Percentiles rank a stretch among this genome's conserved stretches.
Evolutionary conservation across 2,888 invertebrate species (phyloP).

Genomic region (Siphonodentalium dalli): DNA sequence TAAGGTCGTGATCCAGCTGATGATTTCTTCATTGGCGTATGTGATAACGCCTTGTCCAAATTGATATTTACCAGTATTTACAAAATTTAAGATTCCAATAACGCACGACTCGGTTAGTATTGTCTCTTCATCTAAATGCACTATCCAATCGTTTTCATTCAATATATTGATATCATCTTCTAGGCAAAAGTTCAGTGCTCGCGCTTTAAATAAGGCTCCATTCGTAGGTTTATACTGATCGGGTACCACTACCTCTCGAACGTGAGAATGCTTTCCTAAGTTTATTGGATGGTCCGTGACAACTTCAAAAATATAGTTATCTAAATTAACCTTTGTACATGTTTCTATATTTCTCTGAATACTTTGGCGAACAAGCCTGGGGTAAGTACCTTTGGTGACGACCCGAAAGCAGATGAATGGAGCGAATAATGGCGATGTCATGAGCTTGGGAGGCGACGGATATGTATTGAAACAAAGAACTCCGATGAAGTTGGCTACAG

Average conservation of each 20-base stretch:
- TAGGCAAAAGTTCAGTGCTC: constrained; percentile 52
- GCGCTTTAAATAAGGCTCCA: constrained; percentile 45
- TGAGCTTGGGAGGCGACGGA: constrained; percentile 43
- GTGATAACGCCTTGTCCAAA: constrained; percentile 55
- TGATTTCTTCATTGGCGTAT: constrained; percentile 46
- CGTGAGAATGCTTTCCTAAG: constrained; percentile 31
- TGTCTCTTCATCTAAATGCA: constrained; percentile 57
- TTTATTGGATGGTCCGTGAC: constrained; percentile 41
- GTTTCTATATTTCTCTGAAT: constrained; percentile 40
- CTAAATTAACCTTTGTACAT: constrained; percentile 38
- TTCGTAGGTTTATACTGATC: constrained; percentile 35
- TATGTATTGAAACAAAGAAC: constrained; percentile 43
- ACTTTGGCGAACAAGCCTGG: constrained; percentile 40
- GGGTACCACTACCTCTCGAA: constrained; percentile 46
- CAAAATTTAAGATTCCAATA: constrained; percentile 54
- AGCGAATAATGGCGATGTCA: constrained; percentile 44
- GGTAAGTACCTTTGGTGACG: constrained; percentile 40
- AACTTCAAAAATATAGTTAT: constrained; percentile 45
- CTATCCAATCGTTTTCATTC: constrained; percentile 52
- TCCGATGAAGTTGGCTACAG: constrained; percentile 48
- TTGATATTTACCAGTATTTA: constrained; percentile 40
- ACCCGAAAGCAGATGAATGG: constrained; percentile 49
- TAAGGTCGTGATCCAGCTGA: constrained; percentile 53
- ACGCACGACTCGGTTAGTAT: constrained; percentile 48
- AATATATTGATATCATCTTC: constrained; percentile 42